Percentiles rank a stretch among this genome's conserved stretches.
Evolutionary conservation across 1,140 invertebrate genomes (phyloP).

Genomic region (Pseudomyrmex dendroicus): DNA sequence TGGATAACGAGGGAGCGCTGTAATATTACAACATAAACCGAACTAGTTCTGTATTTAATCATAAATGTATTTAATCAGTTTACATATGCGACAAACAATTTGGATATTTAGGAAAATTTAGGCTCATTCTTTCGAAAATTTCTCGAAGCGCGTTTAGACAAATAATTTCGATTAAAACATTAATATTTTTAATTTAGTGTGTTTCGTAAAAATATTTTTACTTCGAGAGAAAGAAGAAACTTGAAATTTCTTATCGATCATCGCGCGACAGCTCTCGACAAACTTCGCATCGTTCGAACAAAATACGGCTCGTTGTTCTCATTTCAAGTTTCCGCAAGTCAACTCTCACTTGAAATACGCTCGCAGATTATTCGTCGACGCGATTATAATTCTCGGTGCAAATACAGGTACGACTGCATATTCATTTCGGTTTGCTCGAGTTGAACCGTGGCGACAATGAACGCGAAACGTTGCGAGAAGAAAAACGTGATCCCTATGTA

Average conservation of each 20-base stretch:
- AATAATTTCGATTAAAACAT: too few relatives aligned
- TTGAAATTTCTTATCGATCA: too few relatives aligned
- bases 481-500: slow-evolving; percentile 55
- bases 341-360: slow-evolving; percentile 1
- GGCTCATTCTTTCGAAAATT: not conserved
- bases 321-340: slow-evolving; percentile 18
- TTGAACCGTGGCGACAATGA: slow-evolving; percentile 6
- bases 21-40: slow-evolving; percentile 4
- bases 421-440: slow-evolving; percentile 58
- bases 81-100: not conserved
- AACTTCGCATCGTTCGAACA: not conserved
- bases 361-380: not conserved
- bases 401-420: slow-evolving; percentile 61
- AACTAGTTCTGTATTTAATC: not conserved
- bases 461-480: not conserved
- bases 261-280: not conserved
- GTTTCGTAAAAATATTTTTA: not conserved
- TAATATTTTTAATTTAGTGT: too few relatives aligned
- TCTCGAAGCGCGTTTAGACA: too few relatives aligned
- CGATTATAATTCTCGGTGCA: slow-evolving; percentile 37
- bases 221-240: not conserved
- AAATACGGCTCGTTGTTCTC: slow-evolving; percentile 9
- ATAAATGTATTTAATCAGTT: not conserved
- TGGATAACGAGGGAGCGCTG: not conserved
- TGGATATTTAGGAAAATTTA: not conserved